Conservation (phyloP, 2,113 vertebrate genomes). For the Meriones unguiculatus region DNA sequence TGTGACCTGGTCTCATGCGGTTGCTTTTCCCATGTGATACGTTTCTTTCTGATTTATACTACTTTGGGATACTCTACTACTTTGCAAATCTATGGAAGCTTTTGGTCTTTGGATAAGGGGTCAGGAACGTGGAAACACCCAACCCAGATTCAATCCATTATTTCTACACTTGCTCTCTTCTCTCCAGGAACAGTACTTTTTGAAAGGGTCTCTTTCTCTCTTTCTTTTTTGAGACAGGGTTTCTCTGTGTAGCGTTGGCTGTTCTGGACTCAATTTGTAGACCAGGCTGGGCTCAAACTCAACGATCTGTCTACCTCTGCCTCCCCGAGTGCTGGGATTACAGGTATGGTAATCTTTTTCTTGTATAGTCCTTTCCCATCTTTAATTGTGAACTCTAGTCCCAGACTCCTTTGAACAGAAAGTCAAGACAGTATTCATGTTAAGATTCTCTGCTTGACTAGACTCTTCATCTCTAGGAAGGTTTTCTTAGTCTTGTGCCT, state of each 20-base stretch:
- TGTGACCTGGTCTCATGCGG: background rate
- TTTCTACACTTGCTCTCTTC: background rate
- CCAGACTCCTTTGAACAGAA: background rate
- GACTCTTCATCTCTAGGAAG: slow-evolving; percentile 9
- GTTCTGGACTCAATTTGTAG: too few relatives aligned
- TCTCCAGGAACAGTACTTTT: background rate
- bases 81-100: background rate
- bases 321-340: too few relatives aligned
- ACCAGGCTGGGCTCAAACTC: too few relatives aligned
- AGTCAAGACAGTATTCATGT: background rate
- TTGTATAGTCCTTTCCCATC: background rate
- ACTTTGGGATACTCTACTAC: too few relatives aligned
- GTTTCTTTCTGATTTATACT: background rate
- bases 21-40: background rate
- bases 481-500: background rate
- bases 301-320: too few relatives aligned
- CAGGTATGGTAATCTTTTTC: background rate
- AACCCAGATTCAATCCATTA: background rate
- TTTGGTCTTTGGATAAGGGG: background rate
- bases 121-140: background rate
- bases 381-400: background rate
- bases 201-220: background rate
- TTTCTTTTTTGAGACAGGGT: too few relatives aligned
- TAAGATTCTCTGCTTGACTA: background rate
- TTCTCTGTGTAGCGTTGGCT: too few relatives aligned